Evolutionary conservation across 1,140 invertebrate species (phyloP), one percentile per base, ranked within the genome.

Genomic region (Phocides pigmalion): DNA sequence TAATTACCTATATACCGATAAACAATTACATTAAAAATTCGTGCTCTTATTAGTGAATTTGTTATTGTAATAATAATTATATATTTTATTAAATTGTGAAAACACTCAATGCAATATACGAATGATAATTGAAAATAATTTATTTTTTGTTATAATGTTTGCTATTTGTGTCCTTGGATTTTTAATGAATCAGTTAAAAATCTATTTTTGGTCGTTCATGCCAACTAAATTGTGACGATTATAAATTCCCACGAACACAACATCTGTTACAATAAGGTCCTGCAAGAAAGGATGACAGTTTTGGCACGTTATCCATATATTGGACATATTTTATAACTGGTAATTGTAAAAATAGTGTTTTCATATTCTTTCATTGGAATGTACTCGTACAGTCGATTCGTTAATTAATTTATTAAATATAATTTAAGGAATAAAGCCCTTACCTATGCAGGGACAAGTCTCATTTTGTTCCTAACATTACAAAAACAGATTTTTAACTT

Each of bases 11-110:
- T n/a, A n/a, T 28, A 51, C 42, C 41, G 12, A 64, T 64, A 59
- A 64, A 63, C 32, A 62, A 76, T 70, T 74, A 70, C 32, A 66
- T 79, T 71, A 66, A 74, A 76, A 72, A 66, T 70, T 70, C 71
- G 69, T 74, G 74, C 74, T 68, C 64, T 66, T 78, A 71, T 62
- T 64, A 64, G 63, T 73, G 65, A 68, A 65, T 70, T 68, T 66
- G 67, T 62, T 65, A 59, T 39, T 63, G 68, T 66, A 69, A 50
- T 66, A 62, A 62, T 69, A 42, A 49, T 51, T 37, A 68, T 61
- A 53, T 67, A 68, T 37, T 68, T 50, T n/a, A n/a, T n/a, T 64
- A 65, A 68, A 72, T 65, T 62, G 59, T 71, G 66, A 71, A 59
- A 65, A 72, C 62, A 72, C 53, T 64, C 65, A 71, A 68, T 71